Evolutionary conservation across 2,888 invertebrate genomes (phyloP), one percentile per base, ranked within the genome.

Genomic region (Balanococcus diminutus): DNA sequence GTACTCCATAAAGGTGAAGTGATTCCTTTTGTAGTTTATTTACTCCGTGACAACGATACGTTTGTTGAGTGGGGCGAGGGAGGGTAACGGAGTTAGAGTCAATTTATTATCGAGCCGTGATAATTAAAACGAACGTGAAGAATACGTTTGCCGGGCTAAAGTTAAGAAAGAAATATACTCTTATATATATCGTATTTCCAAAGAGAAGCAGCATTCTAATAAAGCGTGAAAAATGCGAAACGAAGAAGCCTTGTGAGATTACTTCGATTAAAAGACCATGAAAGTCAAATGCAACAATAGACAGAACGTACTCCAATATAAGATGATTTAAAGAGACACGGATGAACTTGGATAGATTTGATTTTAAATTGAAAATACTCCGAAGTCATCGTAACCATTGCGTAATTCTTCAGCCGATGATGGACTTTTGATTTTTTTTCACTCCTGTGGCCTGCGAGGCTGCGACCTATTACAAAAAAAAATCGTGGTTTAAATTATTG

Each of bases 111-210:
- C 75, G 75, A 79, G 75, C 36, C 75, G 32, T 36, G 32, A 79
- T 79, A 79, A 79, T 79, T 79, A 79, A 79, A 79, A 79, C 75
- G 75, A 79, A 79, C 75, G 75, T 79, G 75, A 79, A 79, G 75
- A 79, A 79, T 79, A 79, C 36, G 75, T 79, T 79, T 36, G 75
- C 32, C 19, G 36, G 75, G 25, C 67, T 79, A n/a, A 46, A 46
- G 46, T 46, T 46, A 46, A 46, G 46, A 46, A 46, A 46, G 72
- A 32, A 72, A 72, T 25, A 32, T 67, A 67, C 67, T 16, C 67
- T 11, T 67, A 46, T 46, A 46, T 46, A 46, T 4, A 9, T 25
- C n/a, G n/a, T 56, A 56, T 67, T 67, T 67, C 14, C 28, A 67
- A 67, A 67, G 25, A 28, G 56, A 56, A 19, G 19, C 56, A 36